A percentile compares a stretch with the other conserved stretches of the same genome.
These are phyloP conservation scores for Pangasius larnaudii DNA, from an alignment of 2,797 vertebrate genomes.

Conservation along the genomic window DNA sequence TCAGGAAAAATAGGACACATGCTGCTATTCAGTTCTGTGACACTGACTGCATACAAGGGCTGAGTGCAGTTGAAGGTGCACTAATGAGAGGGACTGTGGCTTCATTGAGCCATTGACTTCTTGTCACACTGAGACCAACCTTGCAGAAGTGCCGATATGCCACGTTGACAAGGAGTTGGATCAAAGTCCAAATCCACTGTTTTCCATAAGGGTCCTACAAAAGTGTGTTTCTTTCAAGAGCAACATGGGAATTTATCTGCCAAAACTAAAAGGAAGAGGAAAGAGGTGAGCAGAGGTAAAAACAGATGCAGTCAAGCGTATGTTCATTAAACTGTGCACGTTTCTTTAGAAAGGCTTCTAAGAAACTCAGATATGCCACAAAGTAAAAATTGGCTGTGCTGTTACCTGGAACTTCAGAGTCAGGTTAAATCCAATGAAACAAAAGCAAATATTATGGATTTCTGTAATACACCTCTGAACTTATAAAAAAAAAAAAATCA, in stretches of 20 bases:
- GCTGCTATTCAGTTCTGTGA: constrained; percentile 24
- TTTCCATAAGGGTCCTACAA: constrained; percentile 28
- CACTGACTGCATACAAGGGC: constrained; percentile 16
- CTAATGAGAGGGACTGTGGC: constrained; percentile 34
- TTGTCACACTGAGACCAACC: constrained; percentile 52
- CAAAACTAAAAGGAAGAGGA: not conserved
- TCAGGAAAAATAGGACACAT: constrained; percentile 9
- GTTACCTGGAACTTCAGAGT: not conserved
- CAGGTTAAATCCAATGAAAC: constrained; percentile 22
- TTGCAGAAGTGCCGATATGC: constrained; percentile 21
- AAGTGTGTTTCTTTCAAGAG: constrained; percentile 15
- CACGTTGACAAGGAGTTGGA: constrained; percentile 48
- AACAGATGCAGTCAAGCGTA: constrained; percentile 8
- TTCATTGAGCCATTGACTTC: constrained; percentile 52
- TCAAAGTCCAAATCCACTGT: constrained; percentile 47
- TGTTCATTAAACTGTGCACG: constrained; percentile 5
- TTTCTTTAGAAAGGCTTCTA: constrained; percentile 6
- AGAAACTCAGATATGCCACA: not conserved
- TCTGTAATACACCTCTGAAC: not conserved
- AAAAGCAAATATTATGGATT: constrained; percentile 14
- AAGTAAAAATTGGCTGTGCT: not conserved
- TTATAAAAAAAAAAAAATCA: not conserved
- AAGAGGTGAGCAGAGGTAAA: constrained; percentile 11
- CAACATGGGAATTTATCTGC: constrained; percentile 3
- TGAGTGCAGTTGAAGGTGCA: constrained; percentile 41